These are phyloP conservation scores for Pristionchus maxplancki DNA, from an alignment of 2,888 invertebrate species.

Conservation along the genomic window DNA sequence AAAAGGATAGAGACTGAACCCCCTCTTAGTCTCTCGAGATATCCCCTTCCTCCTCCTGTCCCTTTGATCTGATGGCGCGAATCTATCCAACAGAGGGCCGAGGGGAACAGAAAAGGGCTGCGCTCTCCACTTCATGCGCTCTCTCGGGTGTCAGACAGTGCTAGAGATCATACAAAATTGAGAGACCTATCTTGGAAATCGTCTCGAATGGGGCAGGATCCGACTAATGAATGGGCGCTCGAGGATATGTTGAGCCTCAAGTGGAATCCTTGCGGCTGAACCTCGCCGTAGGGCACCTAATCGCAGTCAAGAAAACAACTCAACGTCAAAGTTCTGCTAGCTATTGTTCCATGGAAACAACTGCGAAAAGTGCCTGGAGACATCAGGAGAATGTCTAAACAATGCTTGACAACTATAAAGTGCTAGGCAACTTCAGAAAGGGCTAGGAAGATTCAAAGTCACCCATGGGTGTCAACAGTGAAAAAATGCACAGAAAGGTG, in stretches of 20 bases:
- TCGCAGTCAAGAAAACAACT: background rate
- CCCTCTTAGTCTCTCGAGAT: background rate
- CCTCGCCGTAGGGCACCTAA: background rate
- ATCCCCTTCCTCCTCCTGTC: background rate
- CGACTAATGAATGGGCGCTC: slow-evolving; percentile 28
- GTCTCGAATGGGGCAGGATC: background rate
- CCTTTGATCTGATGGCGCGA: slow-evolving; percentile 29
- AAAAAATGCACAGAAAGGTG: too few species aligned
- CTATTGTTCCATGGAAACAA: background rate
- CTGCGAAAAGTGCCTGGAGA: background rate
- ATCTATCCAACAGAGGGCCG: background rate
- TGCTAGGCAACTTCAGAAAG: background rate
- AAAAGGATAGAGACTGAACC: background rate
- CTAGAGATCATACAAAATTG: background rate
- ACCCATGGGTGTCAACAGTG: too few species aligned
- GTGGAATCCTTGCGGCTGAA: background rate
- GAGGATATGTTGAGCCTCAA: background rate
- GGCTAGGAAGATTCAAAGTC: too few species aligned
- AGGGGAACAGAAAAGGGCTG: background rate
- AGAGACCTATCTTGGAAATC: background rate
- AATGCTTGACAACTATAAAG: background rate
- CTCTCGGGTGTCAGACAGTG: background rate
- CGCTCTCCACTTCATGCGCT: background rate
- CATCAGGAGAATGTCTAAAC: background rate
- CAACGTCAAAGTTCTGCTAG: background rate